phyloP scores from a whole-genome alignment of 2,113 vertebrate genomes.

The Loxodonta africana region DNA sequence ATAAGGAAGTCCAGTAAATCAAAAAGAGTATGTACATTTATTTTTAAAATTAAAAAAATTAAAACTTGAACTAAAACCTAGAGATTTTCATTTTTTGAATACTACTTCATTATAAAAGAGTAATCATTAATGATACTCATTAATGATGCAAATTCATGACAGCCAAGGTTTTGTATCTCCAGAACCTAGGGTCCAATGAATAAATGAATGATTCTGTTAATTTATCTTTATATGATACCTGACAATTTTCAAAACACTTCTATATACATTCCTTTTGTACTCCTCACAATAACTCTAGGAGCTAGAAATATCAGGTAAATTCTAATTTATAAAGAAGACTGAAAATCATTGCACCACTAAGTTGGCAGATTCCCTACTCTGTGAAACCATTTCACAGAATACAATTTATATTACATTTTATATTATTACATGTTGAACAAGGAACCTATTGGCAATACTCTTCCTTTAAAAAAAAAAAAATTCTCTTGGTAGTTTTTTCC shows the following conservation, averaged over 20 bases:
- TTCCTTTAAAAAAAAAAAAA: neutral
- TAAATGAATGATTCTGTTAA: neutral
- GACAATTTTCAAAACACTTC: neutral
- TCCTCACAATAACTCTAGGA: neutral
- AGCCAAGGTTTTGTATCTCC: neutral
- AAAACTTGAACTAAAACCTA: neutral
- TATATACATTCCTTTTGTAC: neutral
- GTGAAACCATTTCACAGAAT: neutral
- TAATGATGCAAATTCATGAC: neutral
- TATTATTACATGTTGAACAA: neutral
- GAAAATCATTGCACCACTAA: neutral
- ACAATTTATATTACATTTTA: neutral
- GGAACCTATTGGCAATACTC: neutral
- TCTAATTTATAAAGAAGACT: neutral
- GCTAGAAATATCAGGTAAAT: neutral
- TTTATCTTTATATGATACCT: neutral
- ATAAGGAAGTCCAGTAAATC: neutral
- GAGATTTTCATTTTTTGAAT: conserved; percentile 29
- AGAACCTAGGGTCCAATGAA: neutral
- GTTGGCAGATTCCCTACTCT: neutral
- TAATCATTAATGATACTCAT: conserved; percentile 34
- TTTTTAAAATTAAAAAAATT: conserved; percentile 44
- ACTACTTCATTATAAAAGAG: conserved; percentile 20
- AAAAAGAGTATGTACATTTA: neutral
- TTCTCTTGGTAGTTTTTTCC: neutral